A percentile compares a stretch with the other conserved stretches of the same genome.
Evolutionary conservation across 2,113 vertebrate genomes (phyloP).

Genomic region (Equus quagga): DNA sequence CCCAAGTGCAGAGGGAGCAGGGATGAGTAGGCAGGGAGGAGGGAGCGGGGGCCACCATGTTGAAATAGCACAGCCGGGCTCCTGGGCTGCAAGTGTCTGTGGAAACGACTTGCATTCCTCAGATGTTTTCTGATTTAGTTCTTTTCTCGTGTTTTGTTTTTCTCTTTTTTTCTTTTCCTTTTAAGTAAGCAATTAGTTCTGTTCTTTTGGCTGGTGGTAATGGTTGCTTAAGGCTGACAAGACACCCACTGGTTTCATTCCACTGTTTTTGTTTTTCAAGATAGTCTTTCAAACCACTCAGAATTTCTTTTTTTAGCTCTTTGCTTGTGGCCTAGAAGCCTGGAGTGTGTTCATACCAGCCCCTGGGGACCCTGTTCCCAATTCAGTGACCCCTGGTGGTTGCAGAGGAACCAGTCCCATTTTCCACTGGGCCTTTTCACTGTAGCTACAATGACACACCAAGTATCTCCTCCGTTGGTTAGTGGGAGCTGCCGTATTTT

Average conservation of each 20-base stretch:
- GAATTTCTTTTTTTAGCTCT: slow-evolving; percentile 85
- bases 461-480: not conserved
- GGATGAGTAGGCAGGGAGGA: no score
- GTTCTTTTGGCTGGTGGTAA: slow-evolving; percentile 79
- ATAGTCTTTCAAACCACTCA: slow-evolving; percentile 84
- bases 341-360: slow-evolving; percentile 80
- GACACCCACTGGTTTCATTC: slow-evolving; percentile 85
- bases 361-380: slow-evolving; percentile 61
- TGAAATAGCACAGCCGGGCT: slow-evolving; percentile 73
- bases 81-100: slow-evolving; percentile 81
- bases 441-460: not conserved
- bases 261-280: slow-evolving; percentile 88
- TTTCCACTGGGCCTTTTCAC: slow-evolving; percentile 62
- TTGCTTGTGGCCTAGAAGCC: slow-evolving; percentile 79
- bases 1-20: slow-evolving; percentile 38
- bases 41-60: not conserved
- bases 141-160: slow-evolving; percentile 60
- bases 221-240: slow-evolving; percentile 83
- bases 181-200: slow-evolving; percentile 82
- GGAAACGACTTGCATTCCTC: slow-evolving; percentile 84
- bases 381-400: slow-evolving; percentile 71
- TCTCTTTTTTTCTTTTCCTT: slow-evolving; percentile 56
- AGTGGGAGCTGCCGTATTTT: slow-evolving; percentile 8
- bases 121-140: slow-evolving; percentile 82
- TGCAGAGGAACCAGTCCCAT: slow-evolving; percentile 30